A percentile compares a stretch with the other conserved stretches of the same genome.
phyloP scores from a whole-genome alignment of 2,888 invertebrate species.

The Crioceris asparagi region DNA sequence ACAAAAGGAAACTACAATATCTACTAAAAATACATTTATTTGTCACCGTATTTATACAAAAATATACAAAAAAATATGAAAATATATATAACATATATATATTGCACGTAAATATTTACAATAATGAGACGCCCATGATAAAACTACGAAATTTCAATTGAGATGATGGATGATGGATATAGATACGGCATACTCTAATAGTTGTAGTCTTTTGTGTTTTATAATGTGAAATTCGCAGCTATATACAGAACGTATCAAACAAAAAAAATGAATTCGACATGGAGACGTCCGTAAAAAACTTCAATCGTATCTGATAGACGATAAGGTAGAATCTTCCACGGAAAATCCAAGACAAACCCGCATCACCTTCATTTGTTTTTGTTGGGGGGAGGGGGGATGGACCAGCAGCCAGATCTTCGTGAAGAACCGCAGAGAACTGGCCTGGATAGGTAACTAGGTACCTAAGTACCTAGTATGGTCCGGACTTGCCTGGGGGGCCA shows the following conservation, averaged over 20 bases:
- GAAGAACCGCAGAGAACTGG: neutral
- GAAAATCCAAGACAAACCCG: conserved; percentile 11
- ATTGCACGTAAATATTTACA: conserved; percentile 34
- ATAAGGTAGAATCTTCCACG: neutral
- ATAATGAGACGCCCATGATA: conserved; percentile 17
- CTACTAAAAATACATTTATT: conserved; percentile 29
- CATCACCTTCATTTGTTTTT: conserved; percentile 17
- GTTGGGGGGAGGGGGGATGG: neutral
- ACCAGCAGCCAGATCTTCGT: neutral
- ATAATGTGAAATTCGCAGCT: conserved; percentile 8
- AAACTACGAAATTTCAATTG: conserved; percentile 11
- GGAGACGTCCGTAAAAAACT: too few relatives aligned
- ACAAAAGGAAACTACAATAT: conserved; percentile 2
- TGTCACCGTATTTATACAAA: conserved; percentile 30
- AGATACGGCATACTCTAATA: too few relatives aligned
- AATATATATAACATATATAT: conserved; percentile 22
- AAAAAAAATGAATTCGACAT: neutral
- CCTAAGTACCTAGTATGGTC: conserved; percentile 33
- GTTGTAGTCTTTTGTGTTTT: too few relatives aligned
- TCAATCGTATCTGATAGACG: neutral
- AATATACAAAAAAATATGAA: conserved; percentile 28
- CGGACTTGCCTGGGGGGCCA: conserved; percentile 39
- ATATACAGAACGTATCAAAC: conserved; percentile 5
- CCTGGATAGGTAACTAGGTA: conserved; percentile 8
- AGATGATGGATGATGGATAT: too few relatives aligned